Conservation (phyloP, 2,113 vertebrate genomes). For the Shinisaurus crocodilurus region DNA sequence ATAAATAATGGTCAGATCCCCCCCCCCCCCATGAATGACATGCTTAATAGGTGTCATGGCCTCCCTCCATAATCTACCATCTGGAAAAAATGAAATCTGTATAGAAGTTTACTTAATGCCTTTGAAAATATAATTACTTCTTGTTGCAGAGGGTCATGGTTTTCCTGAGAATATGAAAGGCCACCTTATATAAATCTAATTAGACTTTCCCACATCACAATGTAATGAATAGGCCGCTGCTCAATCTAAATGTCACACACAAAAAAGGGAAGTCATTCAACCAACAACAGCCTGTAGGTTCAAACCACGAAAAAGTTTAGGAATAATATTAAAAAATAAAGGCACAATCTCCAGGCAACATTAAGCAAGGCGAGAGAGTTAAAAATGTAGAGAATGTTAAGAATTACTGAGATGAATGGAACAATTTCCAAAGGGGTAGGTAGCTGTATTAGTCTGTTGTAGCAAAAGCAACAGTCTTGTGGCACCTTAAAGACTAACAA, state of each 20-base stretch:
- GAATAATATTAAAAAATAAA: not conserved
- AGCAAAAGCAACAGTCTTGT: too few relatives aligned
- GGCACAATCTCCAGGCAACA: too few relatives aligned
- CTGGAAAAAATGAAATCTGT: slow-evolving; percentile 43
- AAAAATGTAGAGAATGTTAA: not conserved
- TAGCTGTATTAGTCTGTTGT: too few relatives aligned
- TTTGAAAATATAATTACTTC: slow-evolving; percentile 22
- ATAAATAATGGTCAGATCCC: slow-evolving; percentile 43
- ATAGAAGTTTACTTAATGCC: slow-evolving; percentile 21
- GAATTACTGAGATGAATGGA: too few relatives aligned
- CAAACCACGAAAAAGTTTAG: not conserved
- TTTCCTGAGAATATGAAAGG: not conserved
- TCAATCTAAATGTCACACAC: not conserved
- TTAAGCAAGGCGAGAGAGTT: not conserved
- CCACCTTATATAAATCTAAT: not conserved
- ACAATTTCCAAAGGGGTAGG: too few relatives aligned
- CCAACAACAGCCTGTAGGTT: not conserved
- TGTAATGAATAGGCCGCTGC: not conserved
- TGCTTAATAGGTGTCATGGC: slow-evolving; percentile 37
- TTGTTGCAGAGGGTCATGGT: not conserved
- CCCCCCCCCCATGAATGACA: slow-evolving; percentile 46
- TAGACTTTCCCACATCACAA: not conserved
- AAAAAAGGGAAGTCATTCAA: not conserved
- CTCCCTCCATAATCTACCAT: slow-evolving; percentile 31
- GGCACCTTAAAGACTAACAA: too few relatives aligned